A percentile compares a stretch with the other conserved stretches of the same genome.
phyloP scores from a whole-genome alignment of 2,888 invertebrate genomes.

The Melanotus villosus region DNA sequence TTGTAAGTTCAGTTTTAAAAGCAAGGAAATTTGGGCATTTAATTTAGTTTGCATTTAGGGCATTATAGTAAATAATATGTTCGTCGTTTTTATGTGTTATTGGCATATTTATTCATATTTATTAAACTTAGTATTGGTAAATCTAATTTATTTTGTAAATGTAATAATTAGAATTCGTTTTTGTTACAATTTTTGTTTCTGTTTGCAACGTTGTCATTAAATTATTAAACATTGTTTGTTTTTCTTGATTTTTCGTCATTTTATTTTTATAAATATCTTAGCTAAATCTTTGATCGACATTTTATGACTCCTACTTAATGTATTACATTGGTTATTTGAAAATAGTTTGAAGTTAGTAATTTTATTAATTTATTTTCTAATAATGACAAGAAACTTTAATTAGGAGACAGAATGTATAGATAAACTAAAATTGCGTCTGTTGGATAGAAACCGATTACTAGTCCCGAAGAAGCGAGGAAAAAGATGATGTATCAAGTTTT shows the following conservation, averaged over 20 bases:
- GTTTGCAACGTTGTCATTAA: conserved; percentile 32
- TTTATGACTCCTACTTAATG: too few species aligned
- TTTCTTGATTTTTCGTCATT: not conserved
- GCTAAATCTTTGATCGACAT: too few species aligned
- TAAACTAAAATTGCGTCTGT: not conserved
- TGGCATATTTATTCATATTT: conserved; percentile 44
- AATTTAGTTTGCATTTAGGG: conserved; percentile 44
- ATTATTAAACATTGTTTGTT: conserved; percentile 3
- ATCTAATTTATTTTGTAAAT: conserved; percentile 21
- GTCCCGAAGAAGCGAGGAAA: conserved; percentile 74
- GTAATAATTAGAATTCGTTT: too few species aligned
- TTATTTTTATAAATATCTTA: not conserved
- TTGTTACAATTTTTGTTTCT: conserved; percentile 35
- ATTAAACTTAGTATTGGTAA: conserved; percentile 25
- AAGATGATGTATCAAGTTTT: conserved; percentile 83
- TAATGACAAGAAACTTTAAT: not conserved
- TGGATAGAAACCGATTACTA: conserved; percentile 64
- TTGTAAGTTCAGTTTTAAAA: not conserved
- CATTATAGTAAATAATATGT: conserved; percentile 33
- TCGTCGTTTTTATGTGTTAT: conserved; percentile 44
- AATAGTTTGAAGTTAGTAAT: too few species aligned
- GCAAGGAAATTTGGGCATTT: conserved; percentile 34
- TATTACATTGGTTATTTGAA: too few species aligned
- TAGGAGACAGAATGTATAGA: not conserved
- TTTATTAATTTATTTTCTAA: not conserved